Evolutionary conservation across 2,888 invertebrate genomes (phyloP), one percentile per base, ranked within the genome.

Genomic region (Eupithecia pulchellata): DNA sequence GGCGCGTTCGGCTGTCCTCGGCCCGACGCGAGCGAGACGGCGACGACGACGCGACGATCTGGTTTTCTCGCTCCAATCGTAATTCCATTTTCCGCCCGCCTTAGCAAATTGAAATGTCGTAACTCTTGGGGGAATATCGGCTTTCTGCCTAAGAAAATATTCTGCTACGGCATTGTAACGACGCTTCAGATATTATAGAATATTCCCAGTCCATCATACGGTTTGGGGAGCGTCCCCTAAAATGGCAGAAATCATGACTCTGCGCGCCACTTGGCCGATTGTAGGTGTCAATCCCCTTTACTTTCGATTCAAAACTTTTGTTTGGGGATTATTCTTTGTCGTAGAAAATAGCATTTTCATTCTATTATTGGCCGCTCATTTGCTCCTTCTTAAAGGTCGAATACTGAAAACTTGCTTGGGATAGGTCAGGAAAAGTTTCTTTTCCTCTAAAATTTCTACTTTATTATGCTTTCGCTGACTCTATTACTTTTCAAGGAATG

Each of bases 21-120:
- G 70, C 27, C 42, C 57, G 55, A 69, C 32, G 52, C 71, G 81
- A 86, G 81, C 76, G 84, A 80, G 85, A 83, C 79, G 79, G 81
- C 82, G 79, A 86, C 87, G 87, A 84, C 87, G 86, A 87, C 86
- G 78, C 84, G 91, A 88, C 84, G 87, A 84, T 82, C 84, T 9
- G 42, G 42, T 47, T n/a, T 86, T 90, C 91, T 91, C 93, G 91
- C 93, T 93, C 87, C 92, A 94, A 94, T 93, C 93, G 94, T 93
- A 93, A 94, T 94, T 93, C 93, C 93, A 94, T 94, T 94, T 94
- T 94, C 94, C 94, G 93, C 93, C 93, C 94, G 94, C 94, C 94
- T 94, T 94, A 92, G 94, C 94, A 94, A 94, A 94, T 94, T 94
- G 94, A 94, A 94, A 94, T 94, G 94, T 94, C 94, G 94, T 94